Percentiles rank a stretch among this genome's conserved stretches.
Conservation (phyloP, 2,113 vertebrate genomes). For the Strigops habroptila region DNA sequence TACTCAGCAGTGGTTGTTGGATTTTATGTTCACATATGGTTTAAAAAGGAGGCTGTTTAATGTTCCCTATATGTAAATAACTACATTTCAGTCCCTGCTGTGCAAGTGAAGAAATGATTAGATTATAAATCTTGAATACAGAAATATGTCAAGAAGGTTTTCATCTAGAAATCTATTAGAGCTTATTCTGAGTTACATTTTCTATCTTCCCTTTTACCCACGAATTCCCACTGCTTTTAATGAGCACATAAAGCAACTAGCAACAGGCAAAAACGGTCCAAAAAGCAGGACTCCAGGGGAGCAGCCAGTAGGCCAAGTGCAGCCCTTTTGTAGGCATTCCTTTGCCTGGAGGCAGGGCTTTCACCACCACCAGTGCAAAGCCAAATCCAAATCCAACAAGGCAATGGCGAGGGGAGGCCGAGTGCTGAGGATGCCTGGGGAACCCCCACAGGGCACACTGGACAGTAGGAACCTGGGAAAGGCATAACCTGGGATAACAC, state of each 20-base stretch:
- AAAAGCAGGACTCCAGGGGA: not conserved
- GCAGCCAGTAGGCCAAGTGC: not conserved
- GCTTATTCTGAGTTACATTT: not conserved
- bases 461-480: not conserved
- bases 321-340: rapidly evolving
- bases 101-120: not conserved
- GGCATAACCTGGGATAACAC: rapidly evolving
- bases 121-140: not conserved
- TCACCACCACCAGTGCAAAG: rapidly evolving
- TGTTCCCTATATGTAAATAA: conserved; percentile 61
- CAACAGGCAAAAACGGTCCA: not conserved
- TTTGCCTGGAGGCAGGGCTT: not conserved
- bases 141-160: not conserved
- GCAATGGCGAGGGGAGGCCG: rapidly evolving
- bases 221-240: not conserved
- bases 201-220: not conserved
- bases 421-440: not conserved
- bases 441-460: rapidly evolving
- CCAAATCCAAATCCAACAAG: rapidly evolving
- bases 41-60: conserved; percentile 51
- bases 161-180: conserved; percentile 8
- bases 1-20: conserved; percentile 4
- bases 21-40: conserved; percentile 31
- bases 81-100: conserved; percentile 5
- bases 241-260: not conserved